A percentile compares a stretch with the other conserved stretches of the same genome.
These are phyloP conservation scores for Ivindomyrus marchei DNA, from an alignment of 2,113 vertebrate species.

Conservation along the genomic window DNA sequence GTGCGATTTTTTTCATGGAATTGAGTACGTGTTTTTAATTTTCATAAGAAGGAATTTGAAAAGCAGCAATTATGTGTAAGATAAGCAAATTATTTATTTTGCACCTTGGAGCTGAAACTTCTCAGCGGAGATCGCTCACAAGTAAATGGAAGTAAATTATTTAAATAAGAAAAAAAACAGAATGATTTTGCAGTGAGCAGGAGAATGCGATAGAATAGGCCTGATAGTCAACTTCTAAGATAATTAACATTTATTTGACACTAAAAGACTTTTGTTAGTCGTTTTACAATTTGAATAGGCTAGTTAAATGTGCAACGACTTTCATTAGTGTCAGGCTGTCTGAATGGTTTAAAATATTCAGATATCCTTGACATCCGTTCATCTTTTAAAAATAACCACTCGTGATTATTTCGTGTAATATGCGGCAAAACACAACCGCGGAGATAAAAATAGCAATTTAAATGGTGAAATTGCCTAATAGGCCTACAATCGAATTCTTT, in stretches of 20 bases:
- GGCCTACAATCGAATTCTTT: background rate
- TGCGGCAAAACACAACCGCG: background rate
- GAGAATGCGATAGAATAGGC: background rate
- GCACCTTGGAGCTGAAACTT: background rate
- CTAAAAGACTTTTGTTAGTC: background rate
- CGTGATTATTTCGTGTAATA: background rate
- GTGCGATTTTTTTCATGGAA: background rate
- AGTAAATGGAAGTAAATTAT: background rate
- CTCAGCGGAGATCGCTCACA: background rate
- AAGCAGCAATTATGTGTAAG: background rate
- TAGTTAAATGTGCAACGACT: background rate
- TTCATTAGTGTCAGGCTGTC: background rate
- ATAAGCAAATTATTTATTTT: background rate
- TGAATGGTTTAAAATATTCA: background rate
- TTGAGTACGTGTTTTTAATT: background rate
- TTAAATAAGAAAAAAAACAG: background rate
- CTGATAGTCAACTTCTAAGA: background rate
- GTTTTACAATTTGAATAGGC: background rate
- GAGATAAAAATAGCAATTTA: background rate
- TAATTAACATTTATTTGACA: background rate
- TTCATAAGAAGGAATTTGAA: background rate
- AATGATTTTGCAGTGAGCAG: background rate
- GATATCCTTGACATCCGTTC: background rate
- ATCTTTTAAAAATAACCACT: slow-evolving; percentile 1
- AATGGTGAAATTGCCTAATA: background rate